Base-by-base conservation (phyloP, 2,113 vertebrate species). In the Apteryx owenii region DNA sequence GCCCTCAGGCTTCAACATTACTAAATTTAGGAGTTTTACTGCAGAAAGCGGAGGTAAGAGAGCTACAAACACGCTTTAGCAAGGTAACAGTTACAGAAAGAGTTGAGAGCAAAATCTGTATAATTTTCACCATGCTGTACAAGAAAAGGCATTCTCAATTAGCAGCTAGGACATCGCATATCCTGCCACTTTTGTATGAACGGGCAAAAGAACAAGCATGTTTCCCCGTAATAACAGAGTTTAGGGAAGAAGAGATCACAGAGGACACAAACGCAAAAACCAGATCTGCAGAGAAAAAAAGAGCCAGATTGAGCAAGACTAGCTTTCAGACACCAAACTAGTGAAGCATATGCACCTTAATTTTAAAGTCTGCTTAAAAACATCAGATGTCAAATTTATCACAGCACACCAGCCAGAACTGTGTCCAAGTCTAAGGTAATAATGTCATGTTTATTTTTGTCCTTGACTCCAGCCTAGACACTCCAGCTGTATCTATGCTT, bases 371-470 rank as follows among this genome's bases (percentile, higher is more conserved):
- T 61, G 38, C 26, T 93, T 65, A 71, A 62, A 92, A 97, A 88
- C 46, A 64, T 64, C 56, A 81, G 56, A 71, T 51, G 61, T 75
- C 87, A 61, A 81, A 86, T 46, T 92, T 93, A 89, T 66, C 86
- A 94, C 58, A 89, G 81, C 6, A 1, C n/a, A 76, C 22, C 58
- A 89, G 66, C 16, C 2, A 88, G 78, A 90, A 71, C 76, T 2
- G 13, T 8, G 56, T 71, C 88, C 96, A 90, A 89, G 68, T 26
- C 89, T 46, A 85, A 93, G 20, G 58, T 85, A 93, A 90, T 91
- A 95, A 96, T 84, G 81, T 85, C 95, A 81, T 51, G 71, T 93
- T 96, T 96, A 97, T 97, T 97, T 96, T 73, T 83, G 90, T 78
- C 76, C 58, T 15, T 7, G 31, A 83, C 60, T 94, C 80, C 88